These are phyloP conservation scores for Elysia crispata DNA, from an alignment of 2,888 invertebrate species.

Conservation along the genomic window DNA sequence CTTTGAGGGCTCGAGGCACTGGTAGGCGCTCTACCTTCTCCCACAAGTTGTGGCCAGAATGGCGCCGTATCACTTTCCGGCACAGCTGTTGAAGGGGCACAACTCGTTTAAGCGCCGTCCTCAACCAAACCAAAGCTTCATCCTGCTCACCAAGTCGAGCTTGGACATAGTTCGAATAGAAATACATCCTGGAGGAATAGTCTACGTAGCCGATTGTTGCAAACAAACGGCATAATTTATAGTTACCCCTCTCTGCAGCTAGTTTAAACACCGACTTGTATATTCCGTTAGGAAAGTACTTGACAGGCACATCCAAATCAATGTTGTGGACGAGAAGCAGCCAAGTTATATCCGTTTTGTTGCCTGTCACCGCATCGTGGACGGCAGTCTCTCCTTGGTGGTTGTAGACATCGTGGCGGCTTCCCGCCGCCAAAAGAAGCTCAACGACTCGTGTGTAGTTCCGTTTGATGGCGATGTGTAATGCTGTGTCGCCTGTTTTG, in stretches of 20 bases:
- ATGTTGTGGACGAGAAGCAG: constrained; percentile 76
- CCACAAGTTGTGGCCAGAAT: constrained; percentile 72
- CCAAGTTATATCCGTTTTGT: constrained; percentile 74
- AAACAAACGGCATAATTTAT: constrained; percentile 73
- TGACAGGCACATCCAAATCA: constrained; percentile 75
- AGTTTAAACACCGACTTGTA: constrained; percentile 73
- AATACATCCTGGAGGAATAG: constrained; percentile 66
- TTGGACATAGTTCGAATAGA: constrained; percentile 69
- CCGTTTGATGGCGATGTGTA: constrained; percentile 76
- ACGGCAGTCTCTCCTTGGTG: constrained; percentile 76
- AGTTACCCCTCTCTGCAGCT: constrained; percentile 74
- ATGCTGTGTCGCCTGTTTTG: constrained; percentile 76
- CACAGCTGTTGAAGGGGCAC: constrained; percentile 74
- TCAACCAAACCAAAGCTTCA: constrained; percentile 67
- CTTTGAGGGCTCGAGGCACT: constrained; percentile 74
- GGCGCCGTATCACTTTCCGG: constrained; percentile 73
- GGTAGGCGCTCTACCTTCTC: constrained; percentile 70
- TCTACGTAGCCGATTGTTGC: constrained; percentile 73
- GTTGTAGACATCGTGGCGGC: constrained; percentile 75
- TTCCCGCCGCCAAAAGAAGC: constrained; percentile 73
- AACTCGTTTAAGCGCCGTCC: constrained; percentile 70
- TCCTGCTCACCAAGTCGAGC: constrained; percentile 69
- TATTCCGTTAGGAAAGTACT: constrained; percentile 73
- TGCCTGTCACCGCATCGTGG: constrained; percentile 74
- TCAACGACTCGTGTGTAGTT: constrained; percentile 76